Percentiles rank a stretch among this genome's conserved stretches.
Evolutionary conservation across 2,888 invertebrate species (phyloP).

Genomic region (Chorisops tibialis): DNA sequence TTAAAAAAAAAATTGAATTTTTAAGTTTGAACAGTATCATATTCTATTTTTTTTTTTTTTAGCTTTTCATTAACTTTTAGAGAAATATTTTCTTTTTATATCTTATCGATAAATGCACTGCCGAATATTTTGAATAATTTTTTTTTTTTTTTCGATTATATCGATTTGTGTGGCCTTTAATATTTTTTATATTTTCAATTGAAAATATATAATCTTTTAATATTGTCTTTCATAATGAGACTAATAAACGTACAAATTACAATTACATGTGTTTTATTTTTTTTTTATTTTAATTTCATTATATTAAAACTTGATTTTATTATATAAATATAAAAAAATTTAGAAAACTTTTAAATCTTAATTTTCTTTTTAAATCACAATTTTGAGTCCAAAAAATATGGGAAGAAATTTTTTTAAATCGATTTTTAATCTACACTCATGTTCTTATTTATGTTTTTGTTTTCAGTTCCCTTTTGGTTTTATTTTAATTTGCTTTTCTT

Average conservation of each 20-base stretch:
- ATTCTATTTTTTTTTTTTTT: not conserved
- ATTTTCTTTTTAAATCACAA: slow-evolving; percentile 23
- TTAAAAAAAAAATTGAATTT: slow-evolving; percentile 7
- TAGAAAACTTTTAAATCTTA: slow-evolving; percentile 14
- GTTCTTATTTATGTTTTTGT: not conserved
- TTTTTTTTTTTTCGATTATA: no score
- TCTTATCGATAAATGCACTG: not conserved
- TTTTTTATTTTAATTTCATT: slow-evolving; percentile 4
- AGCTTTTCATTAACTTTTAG: not conserved
- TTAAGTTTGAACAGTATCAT: not conserved
- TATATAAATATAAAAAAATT: slow-evolving; percentile 25
- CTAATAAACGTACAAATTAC: slow-evolving; percentile 25
- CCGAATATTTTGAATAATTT: not conserved
- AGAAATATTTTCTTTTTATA: not conserved
- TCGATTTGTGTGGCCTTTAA: no score
- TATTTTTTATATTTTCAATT: no score
- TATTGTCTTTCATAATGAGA: slow-evolving; percentile 24
- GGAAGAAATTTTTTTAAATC: not conserved
- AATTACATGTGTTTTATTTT: slow-evolving; percentile 13
- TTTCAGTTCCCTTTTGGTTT: not conserved
- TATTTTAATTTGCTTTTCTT: slow-evolving; percentile 10
- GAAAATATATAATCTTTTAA: slow-evolving; percentile 4
- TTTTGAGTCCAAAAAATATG: slow-evolving; percentile 24
- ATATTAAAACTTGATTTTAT: slow-evolving; percentile 20
- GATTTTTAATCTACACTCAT: not conserved